Percentiles rank a stretch among this genome's conserved stretches.
Conservation (phyloP, 37 sponge, comb jelly and placozoan species). For the Cliona cf. orientalis region DNA sequence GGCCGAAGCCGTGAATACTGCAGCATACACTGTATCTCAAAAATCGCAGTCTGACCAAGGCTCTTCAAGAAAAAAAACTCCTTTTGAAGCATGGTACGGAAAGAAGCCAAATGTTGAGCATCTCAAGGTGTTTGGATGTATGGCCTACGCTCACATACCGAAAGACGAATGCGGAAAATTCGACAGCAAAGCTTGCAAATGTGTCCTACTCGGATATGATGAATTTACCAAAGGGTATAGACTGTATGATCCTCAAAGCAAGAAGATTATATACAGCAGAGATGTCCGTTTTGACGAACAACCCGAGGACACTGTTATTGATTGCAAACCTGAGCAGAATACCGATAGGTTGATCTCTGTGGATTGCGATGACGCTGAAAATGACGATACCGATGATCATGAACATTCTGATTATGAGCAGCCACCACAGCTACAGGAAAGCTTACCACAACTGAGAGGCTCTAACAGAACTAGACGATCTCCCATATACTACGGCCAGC, state of each 20-base stretch:
- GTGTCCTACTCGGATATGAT: constrained; percentile 32
- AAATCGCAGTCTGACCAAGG: constrained; percentile 58
- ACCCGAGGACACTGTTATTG: not conserved
- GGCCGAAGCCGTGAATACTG: constrained; percentile 37
- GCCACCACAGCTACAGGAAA: not conserved
- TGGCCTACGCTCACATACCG: constrained; percentile 35
- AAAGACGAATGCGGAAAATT: constrained; percentile 42
- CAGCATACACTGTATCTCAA: constrained; percentile 31
- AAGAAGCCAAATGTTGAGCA: constrained; percentile 26
- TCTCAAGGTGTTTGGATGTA: constrained; percentile 30
- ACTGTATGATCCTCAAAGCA: not conserved
- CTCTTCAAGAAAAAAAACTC: constrained; percentile 14
- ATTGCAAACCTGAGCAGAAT: too few relatives aligned
- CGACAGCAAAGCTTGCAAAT: constrained; percentile 19
- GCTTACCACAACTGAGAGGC: constrained; percentile 10
- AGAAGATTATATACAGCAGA: not conserved
- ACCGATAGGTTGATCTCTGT: too few relatives aligned
- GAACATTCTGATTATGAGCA: not conserved
- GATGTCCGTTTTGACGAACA: not conserved
- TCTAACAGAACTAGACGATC: not conserved
- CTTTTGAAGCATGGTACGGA: constrained; percentile 43
- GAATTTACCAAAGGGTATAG: constrained; percentile 41
- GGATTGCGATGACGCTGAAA: not conserved
- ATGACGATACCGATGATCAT: not conserved
- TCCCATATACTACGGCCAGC: constrained; percentile 2